A percentile compares a stretch with the other conserved stretches of the same genome.
phyloP scores from a whole-genome alignment of 2,888 invertebrate species.

The Ectobius pallidus region DNA sequence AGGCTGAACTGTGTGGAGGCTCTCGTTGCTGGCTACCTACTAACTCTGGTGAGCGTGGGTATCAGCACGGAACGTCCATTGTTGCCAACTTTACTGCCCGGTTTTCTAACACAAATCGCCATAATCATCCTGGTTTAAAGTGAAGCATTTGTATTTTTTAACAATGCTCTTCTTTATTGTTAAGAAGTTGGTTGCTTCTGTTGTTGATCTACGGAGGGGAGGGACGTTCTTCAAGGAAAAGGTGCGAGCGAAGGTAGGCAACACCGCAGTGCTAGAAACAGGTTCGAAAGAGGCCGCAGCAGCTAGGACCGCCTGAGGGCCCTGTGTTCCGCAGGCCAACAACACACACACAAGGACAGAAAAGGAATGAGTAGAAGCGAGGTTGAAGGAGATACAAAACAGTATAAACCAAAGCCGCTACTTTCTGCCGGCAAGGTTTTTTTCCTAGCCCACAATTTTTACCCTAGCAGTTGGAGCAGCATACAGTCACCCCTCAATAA shows the following conservation, averaged over 20 bases:
- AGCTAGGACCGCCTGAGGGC: conserved; percentile 5
- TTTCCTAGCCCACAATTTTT: not conserved
- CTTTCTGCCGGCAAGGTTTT: not conserved
- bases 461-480: conserved; percentile 9
- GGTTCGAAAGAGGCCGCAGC: conserved; percentile 34
- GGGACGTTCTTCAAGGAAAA: not conserved
- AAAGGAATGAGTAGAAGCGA: not conserved
- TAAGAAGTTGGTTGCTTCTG: no score
- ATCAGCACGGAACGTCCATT: conserved; percentile 57
- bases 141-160: no score
- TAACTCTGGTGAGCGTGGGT: conserved; percentile 51
- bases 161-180: not conserved
- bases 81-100: conserved; percentile 50
- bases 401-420: not conserved
- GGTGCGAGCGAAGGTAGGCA: conserved; percentile 8
- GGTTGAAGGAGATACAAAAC: not conserved
- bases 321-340: conserved; percentile 4
- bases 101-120: not conserved
- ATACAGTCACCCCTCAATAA: not conserved
- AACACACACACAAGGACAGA: conserved; percentile 8
- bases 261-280: conserved; percentile 23
- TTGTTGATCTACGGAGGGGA: not conserved
- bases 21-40: not conserved
- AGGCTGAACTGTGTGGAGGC: conserved; percentile 1
- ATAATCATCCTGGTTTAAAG: not conserved